Conservation (phyloP, 2,888 invertebrate genomes). For the Sycophila texana region DNA sequence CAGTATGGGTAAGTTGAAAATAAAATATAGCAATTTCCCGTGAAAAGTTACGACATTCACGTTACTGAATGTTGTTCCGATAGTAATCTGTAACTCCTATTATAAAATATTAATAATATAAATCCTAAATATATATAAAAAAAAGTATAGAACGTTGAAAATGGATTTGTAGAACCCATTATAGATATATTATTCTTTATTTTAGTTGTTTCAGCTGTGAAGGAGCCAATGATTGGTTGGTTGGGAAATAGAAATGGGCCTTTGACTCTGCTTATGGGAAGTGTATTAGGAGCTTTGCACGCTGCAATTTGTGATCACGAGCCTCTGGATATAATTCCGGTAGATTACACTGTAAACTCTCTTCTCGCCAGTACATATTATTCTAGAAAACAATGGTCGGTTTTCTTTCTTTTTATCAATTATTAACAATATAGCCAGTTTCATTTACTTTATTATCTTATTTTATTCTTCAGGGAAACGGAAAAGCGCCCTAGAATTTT, state of each 20-base stretch:
- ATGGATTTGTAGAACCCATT: too few relatives aligned
- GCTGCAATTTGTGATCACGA: slow-evolving; percentile 30
- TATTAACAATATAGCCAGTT: too few relatives aligned
- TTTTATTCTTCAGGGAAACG: slow-evolving; percentile 48
- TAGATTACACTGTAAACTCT: slow-evolving; percentile 63
- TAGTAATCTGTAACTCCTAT: too few relatives aligned
- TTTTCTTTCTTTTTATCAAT: too few relatives aligned
- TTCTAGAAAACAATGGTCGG: slow-evolving; percentile 57
- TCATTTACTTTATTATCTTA: too few relatives aligned
- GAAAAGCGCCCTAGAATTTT: slow-evolving; percentile 79
- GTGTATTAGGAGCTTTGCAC: slow-evolving; percentile 59
- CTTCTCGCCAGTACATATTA: slow-evolving; percentile 63
- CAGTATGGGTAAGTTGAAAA: slow-evolving; percentile 59
- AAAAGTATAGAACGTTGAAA: too few relatives aligned
- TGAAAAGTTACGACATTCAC: too few relatives aligned
- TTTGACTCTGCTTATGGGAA: slow-evolving; percentile 25
- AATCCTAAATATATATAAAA: too few relatives aligned
- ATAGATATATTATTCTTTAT: too few relatives aligned
- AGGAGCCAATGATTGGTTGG: slow-evolving; percentile 63
- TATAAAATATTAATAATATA: too few relatives aligned
- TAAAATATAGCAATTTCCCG: too few relatives aligned
- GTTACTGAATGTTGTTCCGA: too few relatives aligned
- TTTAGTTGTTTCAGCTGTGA: slow-evolving; percentile 60
- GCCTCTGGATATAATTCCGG: slow-evolving; percentile 61
- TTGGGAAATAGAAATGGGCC: slow-evolving; percentile 60